These are phyloP conservation scores for Channa argus DNA, from an alignment of 2,113 vertebrate genomes.

Conservation along the genomic window DNA sequence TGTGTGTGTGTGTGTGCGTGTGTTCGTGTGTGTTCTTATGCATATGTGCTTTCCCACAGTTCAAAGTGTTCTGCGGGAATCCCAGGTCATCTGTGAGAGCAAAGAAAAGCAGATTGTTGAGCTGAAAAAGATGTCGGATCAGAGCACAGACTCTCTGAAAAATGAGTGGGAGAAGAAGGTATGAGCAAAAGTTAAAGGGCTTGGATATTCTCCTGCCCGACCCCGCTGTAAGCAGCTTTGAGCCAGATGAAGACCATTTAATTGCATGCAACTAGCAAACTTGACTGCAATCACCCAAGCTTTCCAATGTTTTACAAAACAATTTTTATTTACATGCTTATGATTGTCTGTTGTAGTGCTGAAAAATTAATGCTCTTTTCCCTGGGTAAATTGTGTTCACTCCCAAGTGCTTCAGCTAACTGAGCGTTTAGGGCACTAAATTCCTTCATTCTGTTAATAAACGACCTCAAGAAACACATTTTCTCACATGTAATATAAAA, in stretches of 20 bases:
- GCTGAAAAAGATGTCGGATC: conserved; percentile 93
- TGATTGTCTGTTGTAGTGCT: neutral
- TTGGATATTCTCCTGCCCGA: conserved; percentile 42
- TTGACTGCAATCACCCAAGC: conserved; percentile 38
- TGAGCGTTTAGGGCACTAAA: conserved; percentile 29
- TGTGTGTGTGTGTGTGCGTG: conserved; percentile 23
- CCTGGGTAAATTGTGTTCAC: conserved; percentile 46
- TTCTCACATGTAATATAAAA: conserved; percentile 32
- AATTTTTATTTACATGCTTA: no score
- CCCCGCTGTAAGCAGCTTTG: conserved; percentile 35
- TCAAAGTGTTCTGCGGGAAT: conserved; percentile 92
- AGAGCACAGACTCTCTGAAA: conserved; percentile 88
- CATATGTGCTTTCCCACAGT: conserved; percentile 80
- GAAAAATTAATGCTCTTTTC: conserved; percentile 45
- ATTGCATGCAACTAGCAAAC: conserved; percentile 44
- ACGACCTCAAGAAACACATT: conserved; percentile 7
- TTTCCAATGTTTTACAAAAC: neutral
- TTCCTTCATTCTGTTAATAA: conserved; percentile 38
- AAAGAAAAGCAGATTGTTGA: conserved; percentile 95
- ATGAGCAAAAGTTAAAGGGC: conserved; percentile 67
- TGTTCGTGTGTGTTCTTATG: conserved; percentile 42
- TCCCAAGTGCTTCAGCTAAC: conserved; percentile 33
- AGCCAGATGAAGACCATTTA: conserved; percentile 56
- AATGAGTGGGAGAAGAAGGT: conserved; percentile 97
- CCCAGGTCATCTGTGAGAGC: conserved; percentile 90